Percentiles rank a stretch among this genome's conserved stretches.
Conservation (phyloP, 2,888 invertebrate species). For the Orchesellides sinensis region DNA sequence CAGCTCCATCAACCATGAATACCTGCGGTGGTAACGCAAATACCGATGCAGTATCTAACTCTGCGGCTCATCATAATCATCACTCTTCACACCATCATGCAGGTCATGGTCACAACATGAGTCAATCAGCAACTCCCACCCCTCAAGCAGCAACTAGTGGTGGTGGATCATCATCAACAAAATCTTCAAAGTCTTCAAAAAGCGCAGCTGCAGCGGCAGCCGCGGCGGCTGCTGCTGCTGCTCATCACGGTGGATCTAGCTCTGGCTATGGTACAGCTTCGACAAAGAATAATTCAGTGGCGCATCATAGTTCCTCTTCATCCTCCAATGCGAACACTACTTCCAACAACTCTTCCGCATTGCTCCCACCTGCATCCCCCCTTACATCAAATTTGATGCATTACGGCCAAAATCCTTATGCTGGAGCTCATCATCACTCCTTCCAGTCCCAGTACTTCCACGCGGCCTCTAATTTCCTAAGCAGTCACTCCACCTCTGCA, state of each 20-base stretch:
- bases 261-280: conserved; percentile 22
- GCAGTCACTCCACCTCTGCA: neutral
- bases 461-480: neutral
- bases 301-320: conserved; percentile 38
- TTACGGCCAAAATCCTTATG: conserved; percentile 41
- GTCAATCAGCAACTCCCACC: conserved; percentile 14
- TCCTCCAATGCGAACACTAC: conserved; percentile 3
- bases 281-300: conserved; percentile 2
- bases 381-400: conserved; percentile 46
- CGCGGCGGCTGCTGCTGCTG: neutral
- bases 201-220: conserved; percentile 9
- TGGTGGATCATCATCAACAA: neutral
- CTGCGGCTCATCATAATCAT: conserved; percentile 49
- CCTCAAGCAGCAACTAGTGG: neutral
- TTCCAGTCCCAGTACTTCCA: conserved; percentile 43
- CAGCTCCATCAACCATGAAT: conserved; percentile 63
- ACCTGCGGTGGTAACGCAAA: conserved; percentile 40
- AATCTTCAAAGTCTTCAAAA: conserved; percentile 64
- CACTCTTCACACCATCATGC: conserved; percentile 28
- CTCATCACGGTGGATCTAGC: neutral
- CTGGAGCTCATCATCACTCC: conserved; percentile 5
- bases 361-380: conserved; percentile 58
- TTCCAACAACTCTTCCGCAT: conserved; percentile 28
- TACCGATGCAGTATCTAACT: neutral
- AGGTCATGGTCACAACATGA: conserved; percentile 31